phyloP scores from a whole-genome alignment of 2,888 invertebrate species.

The Xylota sylvarum region DNA sequence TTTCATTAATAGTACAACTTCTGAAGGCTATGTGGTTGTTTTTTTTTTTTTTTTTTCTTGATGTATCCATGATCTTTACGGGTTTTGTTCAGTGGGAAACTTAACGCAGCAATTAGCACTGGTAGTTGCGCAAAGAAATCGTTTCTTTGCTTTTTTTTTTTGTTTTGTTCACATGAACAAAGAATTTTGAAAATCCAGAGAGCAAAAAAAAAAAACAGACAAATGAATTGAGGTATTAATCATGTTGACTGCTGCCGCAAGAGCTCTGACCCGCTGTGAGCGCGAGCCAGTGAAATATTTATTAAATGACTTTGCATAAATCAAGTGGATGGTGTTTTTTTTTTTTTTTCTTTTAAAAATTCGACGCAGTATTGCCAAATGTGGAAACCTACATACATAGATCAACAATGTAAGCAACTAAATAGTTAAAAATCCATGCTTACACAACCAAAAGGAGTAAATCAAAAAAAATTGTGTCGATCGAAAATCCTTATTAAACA shows the following conservation, averaged over 20 bases:
- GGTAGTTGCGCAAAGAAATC: constrained; percentile 42
- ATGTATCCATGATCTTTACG: constrained; percentile 3
- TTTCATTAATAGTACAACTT: constrained; percentile 62
- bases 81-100: constrained; percentile 50
- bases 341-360: neutral
- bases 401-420: too few species aligned
- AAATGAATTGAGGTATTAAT: constrained; percentile 26
- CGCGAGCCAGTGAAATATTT: constrained; percentile 35
- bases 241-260: constrained; percentile 11
- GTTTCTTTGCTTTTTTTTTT: neutral
- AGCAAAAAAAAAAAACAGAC: neutral
- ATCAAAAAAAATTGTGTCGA: neutral
- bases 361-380: neutral
- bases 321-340: neutral
- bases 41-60: neutral
- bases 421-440: neutral
- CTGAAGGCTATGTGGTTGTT: constrained; percentile 13
- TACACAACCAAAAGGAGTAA: neutral
- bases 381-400: too few species aligned
- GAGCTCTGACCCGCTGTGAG: constrained; percentile 34
- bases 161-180: constrained; percentile 16
- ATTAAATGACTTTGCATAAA: constrained; percentile 36
- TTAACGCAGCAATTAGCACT: constrained; percentile 56
- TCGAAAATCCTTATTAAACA: constrained; percentile 51
- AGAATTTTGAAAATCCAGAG: constrained; percentile 31